Base-by-base conservation (phyloP, 2,797 vertebrate species). In the Xenentodon cancila region DNA sequence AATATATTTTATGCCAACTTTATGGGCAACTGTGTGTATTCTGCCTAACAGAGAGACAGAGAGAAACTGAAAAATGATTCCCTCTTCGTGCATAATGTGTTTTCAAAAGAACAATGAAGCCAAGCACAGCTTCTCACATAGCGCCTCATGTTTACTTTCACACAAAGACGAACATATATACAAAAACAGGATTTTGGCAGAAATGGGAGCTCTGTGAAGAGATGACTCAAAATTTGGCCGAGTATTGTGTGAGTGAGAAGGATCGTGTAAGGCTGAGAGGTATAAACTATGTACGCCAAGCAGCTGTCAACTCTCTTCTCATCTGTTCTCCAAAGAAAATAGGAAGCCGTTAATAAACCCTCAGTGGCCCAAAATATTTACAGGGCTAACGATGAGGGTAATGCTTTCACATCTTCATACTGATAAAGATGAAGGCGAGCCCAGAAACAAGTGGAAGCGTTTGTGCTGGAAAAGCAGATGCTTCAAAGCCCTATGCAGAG, bases 321-420 rank as follows among this genome's bases (percentile, higher is more conserved):
- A 64, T 70, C 53, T 12, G 4, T 51, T 68, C 42, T 57, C 47
- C 55, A 60, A 15, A 82, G 60, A 76, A 76, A 76, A 81, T 20
- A 67, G 59, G 73, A 75, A 84, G 66, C 69, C 57, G 49, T 83
- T 55, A 71, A 83, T 84, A 80, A 80, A 76, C 59, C 43, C 59
- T 3, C 51, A 62, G 53, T 64, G 67, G 56, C 75, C 42, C 42
- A 69, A 56, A 75, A 75, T 71, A 73, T 82, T 79, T 66, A 65
- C 63, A 81, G 32, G 32, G 44, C 20, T 6, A 64, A 68, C 55
- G 69, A 57, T 27, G 47, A 47, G 53, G 17, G 46, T 85, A 76
- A 85, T 78, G 76, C 46, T 78, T 81, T 80, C 80, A 80, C 84
- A 79, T 67, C 32, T 73, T 74, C 81, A 79, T 85, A 34, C 66